A percentile compares a stretch with the other conserved stretches of the same genome.
Conservation (phyloP, 2,113 vertebrate species). For the Hemicordylus capensis region DNA sequence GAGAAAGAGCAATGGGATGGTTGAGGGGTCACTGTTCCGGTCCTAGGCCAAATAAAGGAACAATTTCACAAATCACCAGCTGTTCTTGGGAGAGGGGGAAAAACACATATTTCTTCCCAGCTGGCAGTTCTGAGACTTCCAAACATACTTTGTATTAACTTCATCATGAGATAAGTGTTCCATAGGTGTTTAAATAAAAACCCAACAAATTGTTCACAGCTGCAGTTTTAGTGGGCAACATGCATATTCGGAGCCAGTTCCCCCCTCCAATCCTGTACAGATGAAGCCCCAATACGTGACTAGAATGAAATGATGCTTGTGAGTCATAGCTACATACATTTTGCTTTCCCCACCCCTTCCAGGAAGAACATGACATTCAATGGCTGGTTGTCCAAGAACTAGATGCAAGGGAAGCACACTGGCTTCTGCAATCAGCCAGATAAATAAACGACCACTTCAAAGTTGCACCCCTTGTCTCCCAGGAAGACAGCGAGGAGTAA, state of each 20-base stretch:
- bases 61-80: slow-evolving; percentile 25
- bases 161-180: not conserved
- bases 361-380: too few relatives aligned
- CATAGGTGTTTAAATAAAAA: not conserved
- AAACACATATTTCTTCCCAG: not conserved
- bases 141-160: not conserved
- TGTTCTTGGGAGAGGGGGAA: not conserved
- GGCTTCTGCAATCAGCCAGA: too few relatives aligned
- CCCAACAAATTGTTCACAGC: not conserved
- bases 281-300: too few relatives aligned
- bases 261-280: not conserved
- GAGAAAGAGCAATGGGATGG: not conserved
- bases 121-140: not conserved
- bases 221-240: not conserved
- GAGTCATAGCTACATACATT: too few relatives aligned
- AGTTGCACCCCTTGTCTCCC: too few relatives aligned
- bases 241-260: too few relatives aligned
- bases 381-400: too few relatives aligned
- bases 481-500: too few relatives aligned
- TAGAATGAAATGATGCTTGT: not conserved
- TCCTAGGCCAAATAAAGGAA: not conserved
- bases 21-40: not conserved
- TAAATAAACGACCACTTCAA: too few relatives aligned
- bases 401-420: too few relatives aligned
- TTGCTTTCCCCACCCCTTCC: too few relatives aligned